These are phyloP conservation scores for Phalacrocorax aristotelis DNA, from an alignment of 2,113 vertebrate genomes.

Conservation along the genomic window DNA sequence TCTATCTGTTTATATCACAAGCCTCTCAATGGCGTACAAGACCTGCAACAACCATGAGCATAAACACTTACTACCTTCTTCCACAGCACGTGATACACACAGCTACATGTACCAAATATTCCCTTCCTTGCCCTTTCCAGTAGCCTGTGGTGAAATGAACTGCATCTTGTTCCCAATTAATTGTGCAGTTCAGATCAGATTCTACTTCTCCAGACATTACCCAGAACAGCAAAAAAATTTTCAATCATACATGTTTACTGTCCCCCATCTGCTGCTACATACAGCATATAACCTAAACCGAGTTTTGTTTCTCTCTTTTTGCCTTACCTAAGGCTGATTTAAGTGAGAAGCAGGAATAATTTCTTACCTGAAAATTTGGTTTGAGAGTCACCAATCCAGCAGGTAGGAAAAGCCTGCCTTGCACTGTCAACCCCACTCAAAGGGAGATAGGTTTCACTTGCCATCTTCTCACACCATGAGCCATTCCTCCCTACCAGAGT, in stretches of 20 bases:
- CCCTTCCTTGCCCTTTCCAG: not conserved
- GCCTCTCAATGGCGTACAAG: too few relatives aligned
- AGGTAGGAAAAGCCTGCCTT: not conserved
- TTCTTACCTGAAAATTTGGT: not conserved
- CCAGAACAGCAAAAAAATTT: not conserved
- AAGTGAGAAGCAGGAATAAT: not conserved
- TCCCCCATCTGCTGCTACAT: not conserved
- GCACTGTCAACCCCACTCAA: not conserved
- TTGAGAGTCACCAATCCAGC: not conserved
- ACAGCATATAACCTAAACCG: not conserved
- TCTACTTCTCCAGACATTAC: not conserved
- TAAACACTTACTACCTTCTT: not conserved
- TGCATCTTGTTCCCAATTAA: not conserved
- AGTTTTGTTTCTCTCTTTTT: not conserved
- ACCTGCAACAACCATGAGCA: not conserved
- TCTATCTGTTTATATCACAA: not conserved
- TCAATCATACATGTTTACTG: not conserved
- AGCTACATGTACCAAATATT: not conserved
- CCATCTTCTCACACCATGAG: not conserved
- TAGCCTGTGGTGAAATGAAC: not conserved
- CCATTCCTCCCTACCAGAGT: not conserved
- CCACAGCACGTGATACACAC: not conserved
- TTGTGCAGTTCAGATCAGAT: not conserved
- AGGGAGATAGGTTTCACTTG: not conserved
- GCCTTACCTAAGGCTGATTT: not conserved